A percentile compares a stretch with the other conserved stretches of the same genome.
Evolutionary conservation across 2,888 invertebrate genomes (phyloP).

Genomic region (Hemicrepidius hirtus): DNA sequence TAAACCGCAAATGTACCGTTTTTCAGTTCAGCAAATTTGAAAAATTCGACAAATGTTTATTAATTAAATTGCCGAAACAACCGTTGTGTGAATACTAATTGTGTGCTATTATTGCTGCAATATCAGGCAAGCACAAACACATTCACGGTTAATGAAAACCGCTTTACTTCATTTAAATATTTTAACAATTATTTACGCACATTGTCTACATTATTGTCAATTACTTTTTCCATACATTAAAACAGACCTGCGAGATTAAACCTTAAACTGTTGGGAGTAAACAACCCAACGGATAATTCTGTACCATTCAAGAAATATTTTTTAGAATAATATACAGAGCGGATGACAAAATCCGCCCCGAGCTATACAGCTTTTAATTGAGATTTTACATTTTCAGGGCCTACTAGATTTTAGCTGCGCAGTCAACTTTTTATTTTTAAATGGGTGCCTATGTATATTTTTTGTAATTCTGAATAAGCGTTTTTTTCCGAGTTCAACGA

Average conservation of each 20-base stretch:
- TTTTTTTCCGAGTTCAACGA: too few relatives aligned
- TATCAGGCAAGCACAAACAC: neutral
- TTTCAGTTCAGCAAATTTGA: slow-evolving; percentile 1
- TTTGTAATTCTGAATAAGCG: too few relatives aligned
- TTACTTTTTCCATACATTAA: slow-evolving; percentile 16
- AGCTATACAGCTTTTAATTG: too few relatives aligned
- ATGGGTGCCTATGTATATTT: too few relatives aligned
- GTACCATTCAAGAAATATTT: too few relatives aligned
- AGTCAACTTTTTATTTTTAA: too few relatives aligned
- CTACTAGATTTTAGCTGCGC: too few relatives aligned
- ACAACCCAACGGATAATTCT: too few relatives aligned
- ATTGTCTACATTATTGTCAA: slow-evolving; percentile 14
- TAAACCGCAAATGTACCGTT: slow-evolving; percentile 13
- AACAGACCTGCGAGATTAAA: slow-evolving; percentile 14
- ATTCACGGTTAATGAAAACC: slow-evolving; percentile 20
- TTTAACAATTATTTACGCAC: slow-evolving; percentile 15
- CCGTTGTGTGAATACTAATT: slow-evolving; percentile 21
- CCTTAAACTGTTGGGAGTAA: slow-evolving; percentile 19
- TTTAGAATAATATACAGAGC: too few relatives aligned
- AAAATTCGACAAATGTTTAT: slow-evolving; percentile 22
- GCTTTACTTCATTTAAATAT: slow-evolving; percentile 23
- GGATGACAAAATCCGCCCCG: too few relatives aligned
- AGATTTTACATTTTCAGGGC: too few relatives aligned
- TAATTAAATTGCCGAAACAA: slow-evolving; percentile 22
- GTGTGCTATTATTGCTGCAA: slow-evolving; percentile 3